Conservation (phyloP, 2,888 invertebrate species). For the Diaperis boleti region DNA sequence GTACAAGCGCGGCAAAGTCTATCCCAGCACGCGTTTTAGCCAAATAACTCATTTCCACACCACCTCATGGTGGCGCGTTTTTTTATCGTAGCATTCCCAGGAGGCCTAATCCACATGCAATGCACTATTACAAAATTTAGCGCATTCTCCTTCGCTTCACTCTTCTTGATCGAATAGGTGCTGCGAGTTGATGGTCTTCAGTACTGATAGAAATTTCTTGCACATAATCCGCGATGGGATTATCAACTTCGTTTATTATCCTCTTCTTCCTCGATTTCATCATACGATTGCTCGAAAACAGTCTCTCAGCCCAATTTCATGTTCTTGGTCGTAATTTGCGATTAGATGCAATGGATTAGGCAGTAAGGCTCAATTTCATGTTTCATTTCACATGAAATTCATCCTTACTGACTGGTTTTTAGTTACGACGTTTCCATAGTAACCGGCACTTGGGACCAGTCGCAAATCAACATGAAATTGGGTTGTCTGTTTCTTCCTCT, state of each 20-base stretch:
- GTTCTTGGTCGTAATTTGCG: too few relatives aligned
- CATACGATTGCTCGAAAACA: slow-evolving; percentile 44
- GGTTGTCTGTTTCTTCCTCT: slow-evolving; percentile 52
- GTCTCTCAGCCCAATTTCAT: too few relatives aligned
- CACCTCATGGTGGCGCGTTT: slow-evolving; percentile 6
- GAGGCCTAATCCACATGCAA: slow-evolving; percentile 14
- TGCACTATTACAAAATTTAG: slow-evolving; percentile 27
- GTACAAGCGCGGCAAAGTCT: slow-evolving; percentile 11
- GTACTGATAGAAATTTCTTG: slow-evolving; percentile 8
- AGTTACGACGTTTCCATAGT: too few relatives aligned
- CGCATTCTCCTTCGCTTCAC: slow-evolving; percentile 20
- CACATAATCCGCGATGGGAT: slow-evolving; percentile 5
- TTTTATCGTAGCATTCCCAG: slow-evolving; percentile 10
- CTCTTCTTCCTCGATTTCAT: slow-evolving; percentile 44
- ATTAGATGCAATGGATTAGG: too few relatives aligned
- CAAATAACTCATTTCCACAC: slow-evolving; percentile 11
- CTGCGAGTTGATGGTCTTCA: not conserved
- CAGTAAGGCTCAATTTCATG: too few relatives aligned
- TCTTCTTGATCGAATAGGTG: slow-evolving; percentile 19
- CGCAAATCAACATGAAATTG: too few relatives aligned
- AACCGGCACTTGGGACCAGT: too few relatives aligned
- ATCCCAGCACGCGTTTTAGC: not conserved
- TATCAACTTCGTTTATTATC: slow-evolving; percentile 40
- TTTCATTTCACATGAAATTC: too few relatives aligned
- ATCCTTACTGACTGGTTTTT: too few relatives aligned